Conservation (phyloP, 2,888 invertebrate species). For the Microctonus hyperodae region DNA sequence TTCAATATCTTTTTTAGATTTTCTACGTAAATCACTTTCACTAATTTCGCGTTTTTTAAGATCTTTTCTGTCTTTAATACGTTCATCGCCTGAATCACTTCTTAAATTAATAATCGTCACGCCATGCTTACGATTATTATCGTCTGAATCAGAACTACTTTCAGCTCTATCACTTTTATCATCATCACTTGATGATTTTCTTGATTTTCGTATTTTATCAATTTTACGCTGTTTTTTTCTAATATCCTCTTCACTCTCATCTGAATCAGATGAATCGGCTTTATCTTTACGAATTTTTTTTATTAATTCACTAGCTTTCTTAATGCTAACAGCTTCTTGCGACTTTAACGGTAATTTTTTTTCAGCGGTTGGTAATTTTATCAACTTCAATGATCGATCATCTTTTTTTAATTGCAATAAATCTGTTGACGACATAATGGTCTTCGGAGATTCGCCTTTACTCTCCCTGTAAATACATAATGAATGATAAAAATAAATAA, state of each 20-base stretch:
- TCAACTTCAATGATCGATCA: constrained; percentile 50
- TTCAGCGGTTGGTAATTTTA: constrained; percentile 49
- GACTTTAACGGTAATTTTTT: constrained; percentile 53
- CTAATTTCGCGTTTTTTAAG: constrained; percentile 57
- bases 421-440: constrained; percentile 48
- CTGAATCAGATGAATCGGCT: constrained; percentile 57
- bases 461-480: constrained; percentile 46
- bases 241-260: constrained; percentile 55
- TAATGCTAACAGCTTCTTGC: constrained; percentile 44
- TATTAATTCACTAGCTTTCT: constrained; percentile 50
- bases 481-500: not conserved
- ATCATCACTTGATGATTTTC: constrained; percentile 63
- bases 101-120: constrained; percentile 54
- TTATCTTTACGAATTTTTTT: constrained; percentile 56
- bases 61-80: constrained; percentile 63
- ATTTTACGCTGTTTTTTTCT: constrained; percentile 56
- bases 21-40: constrained; percentile 64
- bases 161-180: constrained; percentile 66
- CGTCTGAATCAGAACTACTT: constrained; percentile 68
- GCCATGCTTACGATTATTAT: constrained; percentile 60
- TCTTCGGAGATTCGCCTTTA: constrained; percentile 57
- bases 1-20: constrained; percentile 61
- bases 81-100: constrained; percentile 55
- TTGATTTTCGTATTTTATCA: constrained; percentile 55
- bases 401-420: constrained; percentile 58